Evolutionary conservation across 1,140 invertebrate genomes (phyloP).

Genomic region (Pygmarrhopalites habei): DNA sequence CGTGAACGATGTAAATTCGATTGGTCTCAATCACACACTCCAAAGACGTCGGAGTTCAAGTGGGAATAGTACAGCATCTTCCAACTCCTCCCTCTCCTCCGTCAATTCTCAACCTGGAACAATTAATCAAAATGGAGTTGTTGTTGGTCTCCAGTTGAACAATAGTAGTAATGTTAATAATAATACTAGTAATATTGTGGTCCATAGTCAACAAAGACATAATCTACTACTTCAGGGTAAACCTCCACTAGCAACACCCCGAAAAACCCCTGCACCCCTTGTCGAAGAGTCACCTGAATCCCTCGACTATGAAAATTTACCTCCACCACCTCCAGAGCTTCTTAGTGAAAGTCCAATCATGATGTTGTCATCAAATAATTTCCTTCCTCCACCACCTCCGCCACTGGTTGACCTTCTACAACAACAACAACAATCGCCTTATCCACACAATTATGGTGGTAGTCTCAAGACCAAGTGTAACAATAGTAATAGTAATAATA

Average conservation of each 20-base stretch:
- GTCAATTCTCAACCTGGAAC: conserved; percentile 8
- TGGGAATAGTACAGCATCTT: conserved; percentile 20
- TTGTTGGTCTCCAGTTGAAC: neutral
- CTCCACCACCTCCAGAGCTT: conserved; percentile 51
- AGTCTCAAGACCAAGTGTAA: neutral
- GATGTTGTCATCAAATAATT: conserved; percentile 20
- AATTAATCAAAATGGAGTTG: too few relatives aligned
- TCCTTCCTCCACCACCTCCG: conserved; percentile 43
- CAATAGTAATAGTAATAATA: conserved; percentile 16
- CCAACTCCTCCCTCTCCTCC: conserved; percentile 22
- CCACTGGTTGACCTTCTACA: conserved; percentile 45
- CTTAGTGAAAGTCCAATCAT: neutral
- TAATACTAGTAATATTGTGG: neutral
- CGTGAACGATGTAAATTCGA: conserved; percentile 38
- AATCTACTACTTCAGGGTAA: conserved; percentile 43
- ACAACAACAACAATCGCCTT: conserved; percentile 22
- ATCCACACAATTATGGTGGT: too few relatives aligned
- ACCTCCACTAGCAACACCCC: conserved; percentile 43
- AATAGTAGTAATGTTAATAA: too few relatives aligned
- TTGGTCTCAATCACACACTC: conserved; percentile 21
- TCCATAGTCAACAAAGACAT: neutral
- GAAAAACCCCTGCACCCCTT: conserved; percentile 16
- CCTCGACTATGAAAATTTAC: conserved; percentile 43
- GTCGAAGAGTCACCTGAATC: conserved; percentile 38
- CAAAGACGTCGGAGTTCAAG: conserved; percentile 33